These are phyloP conservation scores for Mobula birostris DNA, from an alignment of 2,113 vertebrate species.

Conservation along the genomic window DNA sequence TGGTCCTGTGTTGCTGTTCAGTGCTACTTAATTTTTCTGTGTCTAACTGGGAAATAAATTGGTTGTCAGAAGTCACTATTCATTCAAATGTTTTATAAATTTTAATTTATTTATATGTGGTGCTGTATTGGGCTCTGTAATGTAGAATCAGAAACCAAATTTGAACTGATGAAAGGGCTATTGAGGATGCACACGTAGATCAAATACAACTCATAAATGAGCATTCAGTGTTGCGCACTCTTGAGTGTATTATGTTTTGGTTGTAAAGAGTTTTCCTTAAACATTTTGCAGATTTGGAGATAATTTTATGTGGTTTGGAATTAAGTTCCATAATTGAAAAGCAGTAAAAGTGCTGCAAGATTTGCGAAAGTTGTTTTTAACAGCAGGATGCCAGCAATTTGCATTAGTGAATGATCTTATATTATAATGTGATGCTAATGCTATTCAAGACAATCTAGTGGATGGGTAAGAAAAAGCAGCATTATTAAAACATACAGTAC, in stretches of 20 bases:
- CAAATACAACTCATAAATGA: conserved; percentile 25
- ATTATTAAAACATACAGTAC: conserved; percentile 35
- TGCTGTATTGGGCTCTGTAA: background rate
- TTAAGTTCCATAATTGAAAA: conserved; percentile 38
- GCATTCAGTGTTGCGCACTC: conserved; percentile 18
- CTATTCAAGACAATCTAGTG: conserved; percentile 29
- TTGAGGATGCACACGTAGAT: background rate
- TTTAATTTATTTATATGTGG: conserved; percentile 1
- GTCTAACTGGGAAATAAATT: conserved; percentile 32
- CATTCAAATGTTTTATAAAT: conserved; percentile 30
- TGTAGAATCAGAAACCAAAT: background rate
- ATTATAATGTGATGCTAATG: conserved; percentile 35
- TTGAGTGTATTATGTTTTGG: conserved; percentile 23
- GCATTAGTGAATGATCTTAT: conserved; percentile 35
- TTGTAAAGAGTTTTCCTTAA: conserved; percentile 34
- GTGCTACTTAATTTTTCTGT: conserved; percentile 29
- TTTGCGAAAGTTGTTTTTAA: conserved; percentile 36
- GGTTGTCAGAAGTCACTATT: conserved; percentile 7
- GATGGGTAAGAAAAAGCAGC: conserved; percentile 29
- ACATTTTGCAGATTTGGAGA: conserved; percentile 37
- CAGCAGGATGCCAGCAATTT: conserved; percentile 35
- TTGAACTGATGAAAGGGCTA: conserved; percentile 3
- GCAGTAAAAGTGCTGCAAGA: conserved; percentile 36
- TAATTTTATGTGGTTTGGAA: conserved; percentile 37
- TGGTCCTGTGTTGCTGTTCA: background rate